Conservation (phyloP, 2,113 vertebrate species). For the Tamias sibiricus region DNA sequence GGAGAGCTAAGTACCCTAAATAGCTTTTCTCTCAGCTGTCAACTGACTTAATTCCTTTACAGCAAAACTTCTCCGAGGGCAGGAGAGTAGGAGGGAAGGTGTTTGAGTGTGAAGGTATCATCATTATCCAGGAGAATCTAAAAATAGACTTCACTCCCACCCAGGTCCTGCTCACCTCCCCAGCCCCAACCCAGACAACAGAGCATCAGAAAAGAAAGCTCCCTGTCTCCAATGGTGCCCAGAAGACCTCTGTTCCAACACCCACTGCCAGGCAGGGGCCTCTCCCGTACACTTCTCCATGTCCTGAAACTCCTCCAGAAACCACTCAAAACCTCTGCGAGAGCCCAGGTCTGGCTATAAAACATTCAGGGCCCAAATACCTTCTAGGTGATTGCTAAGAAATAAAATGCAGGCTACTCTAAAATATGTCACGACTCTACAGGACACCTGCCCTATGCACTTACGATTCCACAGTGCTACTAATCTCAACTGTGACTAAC, state of each 20-base stretch:
- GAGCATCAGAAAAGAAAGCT: neutral
- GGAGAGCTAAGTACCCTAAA: neutral
- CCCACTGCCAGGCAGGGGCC: neutral
- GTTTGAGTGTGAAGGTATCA: neutral
- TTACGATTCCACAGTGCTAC: neutral
- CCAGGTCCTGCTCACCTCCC: too few species aligned
- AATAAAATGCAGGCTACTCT: neutral
- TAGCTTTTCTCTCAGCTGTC: neutral
- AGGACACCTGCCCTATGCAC: neutral
- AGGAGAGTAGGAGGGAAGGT: neutral
- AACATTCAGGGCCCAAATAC: neutral
- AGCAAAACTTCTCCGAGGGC: neutral
- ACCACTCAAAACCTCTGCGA: neutral
- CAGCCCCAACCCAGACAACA: neutral
- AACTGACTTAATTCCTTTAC: neutral
- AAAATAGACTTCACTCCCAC: neutral
- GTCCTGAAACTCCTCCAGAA: neutral
- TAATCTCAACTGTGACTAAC: neutral
- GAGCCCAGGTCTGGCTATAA: neutral
- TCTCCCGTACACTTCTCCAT: neutral
- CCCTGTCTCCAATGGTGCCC: neutral
- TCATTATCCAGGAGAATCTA: neutral
- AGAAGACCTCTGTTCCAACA: neutral
- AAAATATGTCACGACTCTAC: neutral
- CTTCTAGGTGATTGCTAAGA: neutral